Evolutionary conservation across 2,113 vertebrate species (phyloP), one percentile per base, ranked within the genome.

Genomic region (Nannobrachium achirus): DNA sequence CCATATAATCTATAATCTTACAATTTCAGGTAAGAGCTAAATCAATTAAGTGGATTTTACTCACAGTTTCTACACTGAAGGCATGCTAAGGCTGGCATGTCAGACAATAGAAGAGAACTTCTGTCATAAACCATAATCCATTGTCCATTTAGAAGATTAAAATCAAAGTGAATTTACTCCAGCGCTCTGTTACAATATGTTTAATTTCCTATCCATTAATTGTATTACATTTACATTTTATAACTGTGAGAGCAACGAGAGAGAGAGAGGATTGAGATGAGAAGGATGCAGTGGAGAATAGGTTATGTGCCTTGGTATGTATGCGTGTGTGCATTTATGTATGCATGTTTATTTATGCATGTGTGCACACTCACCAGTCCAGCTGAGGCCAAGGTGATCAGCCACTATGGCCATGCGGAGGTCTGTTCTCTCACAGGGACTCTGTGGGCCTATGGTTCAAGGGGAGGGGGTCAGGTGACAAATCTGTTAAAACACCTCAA

Each of bases 341-440:
- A 19, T 46, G 15, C 15, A 19, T 42, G 53, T 53, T 9, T 60
- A 14, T 38, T 10, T 52, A 8, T 41, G 15, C 38, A 10, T 19
- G 9, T 5, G 18, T 44, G 11, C 18, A 19, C 39, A 63, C 95
- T 94, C 93, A 99, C 98, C 98, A 89, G 98, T 99, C 98, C 98
- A 99, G 89, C 98, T 99, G 90, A 99, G 94, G 89, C 97, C 98
- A 74, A 99, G 93, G 81, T 99, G 98, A 90, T 99, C 98, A 0
- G 98, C 98, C 84, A 99, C 97, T 89, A 99, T 99, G 61, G 97
- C 97, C 96, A 98, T 99, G 81, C 98, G 95, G 89, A 99, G 94
- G 91, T 99, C 96, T 82, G 98, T 99, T 81, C 97, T 95, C 87
- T 99, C 98, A 87, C 98, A 99, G 84, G 98, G 98, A 93, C 96